Base-by-base conservation (phyloP, 2,888 invertebrate genomes). In the Synanthedon vespiformis region DNA sequence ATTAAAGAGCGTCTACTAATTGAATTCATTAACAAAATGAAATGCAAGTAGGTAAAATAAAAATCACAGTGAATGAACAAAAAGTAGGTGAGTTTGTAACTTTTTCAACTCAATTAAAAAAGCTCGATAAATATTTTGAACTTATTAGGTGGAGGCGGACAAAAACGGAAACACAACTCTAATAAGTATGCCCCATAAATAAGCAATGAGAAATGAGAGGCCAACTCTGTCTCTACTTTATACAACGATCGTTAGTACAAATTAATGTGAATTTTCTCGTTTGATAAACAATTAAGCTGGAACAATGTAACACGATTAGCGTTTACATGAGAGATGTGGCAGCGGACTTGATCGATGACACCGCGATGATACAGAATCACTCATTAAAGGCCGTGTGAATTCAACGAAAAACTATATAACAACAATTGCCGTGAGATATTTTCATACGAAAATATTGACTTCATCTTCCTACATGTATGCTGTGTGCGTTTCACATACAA, bases 191-290 rank as follows among this genome's bases (percentile, higher is more conserved):
- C 5, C 48, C 48, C 16, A 16, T 8, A 22, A 48, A 48, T 10
- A 16, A 48, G 22, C 11, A 16, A 48, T 48, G 48, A 44, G 44
- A 16, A 48, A 48, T 48, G 22, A 48, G 48, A 48, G 10, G 44
- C 13, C 44, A 44, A 12, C n/a, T 48, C 14, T 48, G 48, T 14
- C 8, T 16, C 11, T 44, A 44, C 44, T 18, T 22, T 16, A 18
- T 16, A 48, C 48, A 48, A 48, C 18, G 48, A 48, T 48, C 22
- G 22, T 34, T 10, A 10, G 40, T 40, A 54, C 52, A 54, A 54
- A 55, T 51, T 47, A 51, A 52, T 56, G 54, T 56, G 54, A 54
- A 52, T 56, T 56, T 56, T 54, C 52, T 51, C 52, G 52, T 56
- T 51, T 56, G 52, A 54, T 51, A 54, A 54, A 56, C 52, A 56